phyloP scores from a whole-genome alignment of 2,888 invertebrate genomes.

The Chymomyza procnemis region DNA sequence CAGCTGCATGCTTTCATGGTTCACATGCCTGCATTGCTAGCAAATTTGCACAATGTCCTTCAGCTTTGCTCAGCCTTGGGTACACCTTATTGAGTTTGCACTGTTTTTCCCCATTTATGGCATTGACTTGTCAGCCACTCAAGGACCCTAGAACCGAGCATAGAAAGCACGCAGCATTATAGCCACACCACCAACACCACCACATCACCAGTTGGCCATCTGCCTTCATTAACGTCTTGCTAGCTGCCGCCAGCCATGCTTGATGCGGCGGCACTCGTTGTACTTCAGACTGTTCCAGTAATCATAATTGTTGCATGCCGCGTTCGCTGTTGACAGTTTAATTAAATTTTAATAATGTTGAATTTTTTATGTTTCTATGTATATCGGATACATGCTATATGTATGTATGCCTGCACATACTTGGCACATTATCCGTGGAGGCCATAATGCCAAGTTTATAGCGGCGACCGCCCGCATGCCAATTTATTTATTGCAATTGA shows the following conservation, averaged over 20 bases:
- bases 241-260: background rate
- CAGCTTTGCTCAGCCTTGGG: background rate
- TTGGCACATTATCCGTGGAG: constrained; percentile 4
- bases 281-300: constrained; percentile 32
- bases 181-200: background rate
- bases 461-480: constrained; percentile 13
- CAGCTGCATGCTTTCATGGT: no score
- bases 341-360: constrained; percentile 62
- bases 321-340: constrained; percentile 48
- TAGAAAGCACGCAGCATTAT: no score
- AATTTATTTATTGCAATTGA: constrained; percentile 47
- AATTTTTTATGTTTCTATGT: constrained; percentile 21
- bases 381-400: background rate
- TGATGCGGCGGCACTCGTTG: constrained; percentile 4
- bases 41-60: background rate
- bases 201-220: background rate
- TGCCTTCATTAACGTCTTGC: background rate
- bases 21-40: no score
- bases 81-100: background rate
- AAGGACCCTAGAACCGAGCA: constrained; percentile 32
- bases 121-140: constrained; percentile 40
- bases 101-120: constrained; percentile 18
- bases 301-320: constrained; percentile 53
- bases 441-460: constrained; percentile 17
- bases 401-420: background rate